Percentiles rank a stretch among this genome's conserved stretches.
Evolutionary conservation across 2,113 vertebrate species (phyloP).

Genomic region (Embiotoca jacksoni): DNA sequence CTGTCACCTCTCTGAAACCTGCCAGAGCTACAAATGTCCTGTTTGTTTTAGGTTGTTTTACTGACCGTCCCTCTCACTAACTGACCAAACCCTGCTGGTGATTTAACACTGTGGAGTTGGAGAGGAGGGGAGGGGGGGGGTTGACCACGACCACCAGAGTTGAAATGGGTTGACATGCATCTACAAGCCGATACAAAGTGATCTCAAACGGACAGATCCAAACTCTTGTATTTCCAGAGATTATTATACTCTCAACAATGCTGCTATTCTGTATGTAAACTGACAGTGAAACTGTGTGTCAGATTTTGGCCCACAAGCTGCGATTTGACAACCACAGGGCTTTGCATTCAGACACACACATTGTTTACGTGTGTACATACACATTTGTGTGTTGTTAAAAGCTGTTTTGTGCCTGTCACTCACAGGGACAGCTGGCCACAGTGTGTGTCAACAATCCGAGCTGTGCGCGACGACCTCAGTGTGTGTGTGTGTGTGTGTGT

Average conservation of each 20-base stretch:
- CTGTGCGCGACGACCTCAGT: neutral
- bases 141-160: conserved; percentile 42
- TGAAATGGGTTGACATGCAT: neutral
- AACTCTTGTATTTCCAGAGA: neutral
- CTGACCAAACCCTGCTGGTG: conserved; percentile 64
- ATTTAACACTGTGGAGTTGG: neutral
- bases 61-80: conserved; percentile 29
- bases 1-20: conserved; percentile 52
- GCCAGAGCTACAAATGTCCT: conserved; percentile 43
- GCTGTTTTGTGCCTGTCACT: conserved; percentile 29
- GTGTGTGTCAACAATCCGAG: conserved; percentile 17
- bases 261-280: neutral
- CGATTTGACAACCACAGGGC: too few relatives aligned
- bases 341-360: neutral
- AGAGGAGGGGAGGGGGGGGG: neutral
- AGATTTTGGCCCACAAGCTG: neutral
- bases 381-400: neutral
- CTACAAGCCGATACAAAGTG: too few relatives aligned
- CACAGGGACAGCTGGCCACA: conserved; percentile 46
- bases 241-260: neutral
- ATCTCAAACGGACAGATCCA: neutral
- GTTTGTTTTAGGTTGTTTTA: conserved; percentile 63
- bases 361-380: neutral
- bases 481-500: conserved; percentile 2
- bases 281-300: neutral